These are phyloP conservation scores for Dallia pectoralis DNA, from an alignment of 2,797 vertebrate genomes.

Conservation along the genomic window DNA sequence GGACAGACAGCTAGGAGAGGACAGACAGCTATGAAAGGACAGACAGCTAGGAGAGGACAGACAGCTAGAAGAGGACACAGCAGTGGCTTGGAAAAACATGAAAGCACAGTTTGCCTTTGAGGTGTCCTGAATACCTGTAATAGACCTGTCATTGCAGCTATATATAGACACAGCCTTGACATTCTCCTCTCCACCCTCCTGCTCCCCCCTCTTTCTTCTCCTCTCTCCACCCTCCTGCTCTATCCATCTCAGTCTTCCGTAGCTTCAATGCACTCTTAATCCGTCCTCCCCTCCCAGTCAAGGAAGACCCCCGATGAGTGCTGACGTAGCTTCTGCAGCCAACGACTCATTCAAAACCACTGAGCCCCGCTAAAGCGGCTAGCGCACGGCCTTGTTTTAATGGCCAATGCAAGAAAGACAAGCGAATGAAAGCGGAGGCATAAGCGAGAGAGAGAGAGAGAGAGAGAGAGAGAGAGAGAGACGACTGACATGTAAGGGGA, in stretches of 20 bases:
- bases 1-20: not conserved
- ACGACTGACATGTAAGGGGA: slow-evolving; percentile 14
- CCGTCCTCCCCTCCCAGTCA: not conserved
- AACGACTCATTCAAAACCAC: not conserved
- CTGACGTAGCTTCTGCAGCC: not conserved
- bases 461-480: slow-evolving; percentile 4
- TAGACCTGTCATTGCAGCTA: slow-evolving; percentile 1
- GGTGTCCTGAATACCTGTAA: slow-evolving; percentile 39
- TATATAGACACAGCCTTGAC: not conserved
- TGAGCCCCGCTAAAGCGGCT: not conserved
- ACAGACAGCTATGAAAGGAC: not conserved
- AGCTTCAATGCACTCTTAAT: too few relatives aligned
- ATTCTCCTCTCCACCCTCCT: not conserved
- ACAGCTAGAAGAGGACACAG: not conserved
- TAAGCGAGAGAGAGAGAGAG: slow-evolving; percentile 3
- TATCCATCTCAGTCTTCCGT: too few relatives aligned
- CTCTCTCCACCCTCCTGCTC: not conserved
- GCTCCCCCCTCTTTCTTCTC: not conserved
- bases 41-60: not conserved
- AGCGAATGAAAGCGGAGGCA: slow-evolving; percentile 15
- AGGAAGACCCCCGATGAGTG: not conserved
- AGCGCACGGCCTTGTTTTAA: not conserved
- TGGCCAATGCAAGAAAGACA: not conserved
- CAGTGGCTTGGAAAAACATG: not conserved
- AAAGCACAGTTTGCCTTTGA: slow-evolving; percentile 37